A percentile compares a stretch with the other conserved stretches of the same genome.
Conservation (phyloP, 2,888 invertebrate species). For the Acanthosepion lycidas region DNA sequence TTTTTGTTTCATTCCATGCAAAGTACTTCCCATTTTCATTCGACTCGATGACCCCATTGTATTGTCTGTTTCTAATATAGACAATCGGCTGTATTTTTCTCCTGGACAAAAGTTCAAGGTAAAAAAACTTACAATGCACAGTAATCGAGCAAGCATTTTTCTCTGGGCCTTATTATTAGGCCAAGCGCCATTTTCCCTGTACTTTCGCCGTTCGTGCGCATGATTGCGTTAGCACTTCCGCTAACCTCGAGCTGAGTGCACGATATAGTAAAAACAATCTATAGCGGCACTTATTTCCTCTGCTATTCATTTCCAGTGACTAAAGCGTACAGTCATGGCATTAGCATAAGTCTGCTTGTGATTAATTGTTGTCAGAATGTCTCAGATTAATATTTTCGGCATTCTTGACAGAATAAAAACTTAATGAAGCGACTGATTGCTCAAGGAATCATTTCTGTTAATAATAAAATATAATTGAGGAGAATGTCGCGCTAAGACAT, state of each 20-base stretch:
- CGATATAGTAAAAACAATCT: background rate
- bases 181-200: background rate
- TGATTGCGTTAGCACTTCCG: background rate
- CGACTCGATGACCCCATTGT: too few species aligned
- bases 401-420: background rate
- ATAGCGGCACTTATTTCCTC: background rate
- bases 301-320: background rate
- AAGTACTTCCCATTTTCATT: too few species aligned
- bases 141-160: background rate
- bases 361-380: background rate
- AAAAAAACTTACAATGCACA: background rate
- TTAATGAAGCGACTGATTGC: too few species aligned
- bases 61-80: too few species aligned
- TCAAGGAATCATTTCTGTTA: too few species aligned
- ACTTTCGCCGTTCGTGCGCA: background rate
- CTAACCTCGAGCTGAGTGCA: background rate
- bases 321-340: background rate
- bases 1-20: too few species aligned
- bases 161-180: background rate
- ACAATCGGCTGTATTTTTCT: too few species aligned
- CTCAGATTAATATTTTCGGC: background rate
- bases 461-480: too few species aligned
- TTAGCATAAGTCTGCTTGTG: background rate
- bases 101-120: background rate
- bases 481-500: too few species aligned